Evolutionary conservation across 2,888 invertebrate genomes (phyloP).

Genomic region (Linnaemya tessellans): DNA sequence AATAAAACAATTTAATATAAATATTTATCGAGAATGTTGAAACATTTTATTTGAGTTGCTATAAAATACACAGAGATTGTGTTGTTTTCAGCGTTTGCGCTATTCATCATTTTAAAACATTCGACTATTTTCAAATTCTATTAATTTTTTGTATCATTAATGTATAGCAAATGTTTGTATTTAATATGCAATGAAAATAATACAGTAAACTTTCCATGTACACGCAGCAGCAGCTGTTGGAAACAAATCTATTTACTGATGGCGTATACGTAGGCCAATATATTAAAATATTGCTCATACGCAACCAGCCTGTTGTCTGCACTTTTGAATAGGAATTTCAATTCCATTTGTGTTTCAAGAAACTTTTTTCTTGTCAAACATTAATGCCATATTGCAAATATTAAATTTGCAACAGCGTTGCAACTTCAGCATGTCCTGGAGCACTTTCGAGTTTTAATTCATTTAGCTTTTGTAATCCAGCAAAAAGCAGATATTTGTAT

Average conservation of each 20-base stretch:
- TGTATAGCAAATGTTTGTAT: no score
- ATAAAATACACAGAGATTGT: neutral
- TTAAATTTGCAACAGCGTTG: constrained; percentile 28
- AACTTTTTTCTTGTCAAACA: neutral
- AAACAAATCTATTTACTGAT: neutral
- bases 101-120: neutral
- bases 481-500: no score
- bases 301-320: neutral
- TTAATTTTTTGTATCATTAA: no score
- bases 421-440: constrained; percentile 43
- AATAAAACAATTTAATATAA: neutral
- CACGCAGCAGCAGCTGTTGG: no score
- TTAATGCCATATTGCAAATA: constrained; percentile 29
- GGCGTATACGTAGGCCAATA: neutral
- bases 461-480: constrained; percentile 42
- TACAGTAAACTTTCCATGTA: no score
- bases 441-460: constrained; percentile 61
- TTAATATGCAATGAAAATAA: no score
- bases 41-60: neutral
- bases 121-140: neutral
- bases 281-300: neutral
- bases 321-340: constrained; percentile 10
- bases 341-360: constrained; percentile 36
- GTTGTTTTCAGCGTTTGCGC: neutral
- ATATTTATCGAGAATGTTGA: neutral